Base-by-base conservation (phyloP, 2,888 invertebrate genomes). In the Mesorhabditis belari region DNA sequence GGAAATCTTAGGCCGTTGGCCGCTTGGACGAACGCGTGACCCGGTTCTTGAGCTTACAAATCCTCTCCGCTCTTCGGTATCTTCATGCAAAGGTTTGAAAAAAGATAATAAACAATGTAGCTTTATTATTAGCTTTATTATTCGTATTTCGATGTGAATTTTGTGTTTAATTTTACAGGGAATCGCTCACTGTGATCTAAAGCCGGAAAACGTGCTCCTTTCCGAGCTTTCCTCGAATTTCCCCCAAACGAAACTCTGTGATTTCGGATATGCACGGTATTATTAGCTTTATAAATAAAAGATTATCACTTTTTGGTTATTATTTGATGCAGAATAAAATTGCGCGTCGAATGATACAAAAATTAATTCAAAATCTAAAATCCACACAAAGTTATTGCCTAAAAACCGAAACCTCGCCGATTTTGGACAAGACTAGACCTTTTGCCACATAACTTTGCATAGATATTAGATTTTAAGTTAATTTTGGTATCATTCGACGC, bases 61-160 rank as follows among this genome's bases (percentile, higher is more conserved):
- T 98, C 81, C 85, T 98, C 68, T 88, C 92, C 65, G 96, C 96
- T 0, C 85, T 98, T 69, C 93, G 93, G 82, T 93, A 96, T 85
- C 85, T 96, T 51, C 96, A 96, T 84, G 91, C 91, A 81, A 92
- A 92, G 53, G 63, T 63, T n/a, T 49, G 51, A n/a, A 5, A 44
- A 17, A 5, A 44, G 17, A 17, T 35, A 19, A 19, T 56, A 17
- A 2, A 12, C 2, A 24, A n/a, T 5, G 9, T 6, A 57, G 24
- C 9, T 9, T 6, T 21, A 21, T 6, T 2, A 6, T 12, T 1
- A 5, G 12, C 6, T n/a, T 56, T 9, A 24, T 17, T 56, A 26
- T 5, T 24, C 23, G 29, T 17, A 28, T 3, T 25, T n/a, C 44
- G 19, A 17, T 19, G n/a, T 51, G n/a, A 1, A 19, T 9, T 51